Evolutionary conservation across 1,140 invertebrate genomes (phyloP).

Genomic region (Diachasmimorpha longicaudata): DNA sequence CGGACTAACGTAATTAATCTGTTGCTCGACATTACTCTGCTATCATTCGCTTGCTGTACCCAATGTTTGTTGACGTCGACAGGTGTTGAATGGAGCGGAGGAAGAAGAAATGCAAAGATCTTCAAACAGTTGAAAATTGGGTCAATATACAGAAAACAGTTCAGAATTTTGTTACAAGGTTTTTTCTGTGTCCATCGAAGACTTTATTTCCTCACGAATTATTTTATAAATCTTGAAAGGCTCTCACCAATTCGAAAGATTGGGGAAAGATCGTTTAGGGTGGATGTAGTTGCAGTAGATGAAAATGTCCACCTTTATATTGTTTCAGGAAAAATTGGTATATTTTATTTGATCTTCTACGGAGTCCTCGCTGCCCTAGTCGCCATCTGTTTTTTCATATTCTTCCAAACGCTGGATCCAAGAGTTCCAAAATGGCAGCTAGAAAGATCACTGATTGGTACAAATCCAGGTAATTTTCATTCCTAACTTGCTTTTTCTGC

Average conservation of each 20-base stretch:
- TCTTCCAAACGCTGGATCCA: slow-evolving; percentile 88
- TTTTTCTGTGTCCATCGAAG: too few species aligned
- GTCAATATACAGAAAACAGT: too few species aligned
- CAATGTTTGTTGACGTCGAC: background rate
- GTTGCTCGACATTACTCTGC: background rate
- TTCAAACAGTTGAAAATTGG: too few species aligned
- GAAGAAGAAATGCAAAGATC: background rate
- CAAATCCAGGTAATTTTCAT: slow-evolving; percentile 77
- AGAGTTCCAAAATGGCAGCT: slow-evolving; percentile 85
- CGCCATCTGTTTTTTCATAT: slow-evolving; percentile 88
- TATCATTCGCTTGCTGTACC: background rate
- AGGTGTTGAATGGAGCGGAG: background rate
- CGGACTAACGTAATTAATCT: slow-evolving; percentile 19
- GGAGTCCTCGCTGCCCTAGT: slow-evolving; percentile 84
- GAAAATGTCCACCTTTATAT: slow-evolving; percentile 14
- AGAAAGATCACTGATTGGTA: slow-evolving; percentile 84
- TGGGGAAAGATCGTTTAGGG: too few species aligned
- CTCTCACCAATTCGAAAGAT: too few species aligned
- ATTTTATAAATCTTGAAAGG: too few species aligned
- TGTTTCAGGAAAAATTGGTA: slow-evolving; percentile 81
- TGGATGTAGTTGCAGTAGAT: too few species aligned
- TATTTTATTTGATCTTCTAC: slow-evolving; percentile 94
- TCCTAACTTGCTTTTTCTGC: background rate
- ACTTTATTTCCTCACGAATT: too few species aligned
- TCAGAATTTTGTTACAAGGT: too few species aligned